Percentiles rank a stretch among this genome's conserved stretches.
Evolutionary conservation across 2,797 vertebrate species (phyloP).

Genomic region (Spinibarbus caldwelli): DNA sequence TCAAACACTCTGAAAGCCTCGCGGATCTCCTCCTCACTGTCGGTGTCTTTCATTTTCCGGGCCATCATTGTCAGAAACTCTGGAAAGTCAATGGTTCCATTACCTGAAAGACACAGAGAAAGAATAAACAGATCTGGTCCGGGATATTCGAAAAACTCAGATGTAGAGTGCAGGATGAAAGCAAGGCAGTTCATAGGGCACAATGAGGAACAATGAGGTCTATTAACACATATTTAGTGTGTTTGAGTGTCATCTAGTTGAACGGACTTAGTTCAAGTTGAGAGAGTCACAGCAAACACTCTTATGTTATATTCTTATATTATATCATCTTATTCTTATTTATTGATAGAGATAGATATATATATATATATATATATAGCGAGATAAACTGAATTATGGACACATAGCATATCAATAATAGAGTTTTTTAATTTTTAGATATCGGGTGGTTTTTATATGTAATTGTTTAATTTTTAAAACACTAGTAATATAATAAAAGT

Average conservation of each 20-base stretch:
- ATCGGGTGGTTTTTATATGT: neutral
- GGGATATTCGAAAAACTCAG: neutral
- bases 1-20: conserved; percentile 99
- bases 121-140: neutral
- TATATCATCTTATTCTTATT: too few species aligned
- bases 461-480: neutral
- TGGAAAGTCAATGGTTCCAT: conserved; percentile 97
- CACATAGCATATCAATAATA: neutral
- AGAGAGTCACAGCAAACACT: too few species aligned
- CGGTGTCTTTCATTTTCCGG: conserved; percentile 99
- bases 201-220: neutral
- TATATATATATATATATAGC: too few species aligned
- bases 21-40: conserved; percentile 97
- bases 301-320: too few species aligned
- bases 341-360: too few species aligned
- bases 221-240: conserved; percentile 5
- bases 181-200: neutral
- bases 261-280: too few species aligned
- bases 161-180: neutral
- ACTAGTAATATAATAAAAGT: neutral
- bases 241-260: too few species aligned
- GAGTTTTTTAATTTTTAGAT: neutral
- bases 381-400: neutral
- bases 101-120: conserved; percentile 76
- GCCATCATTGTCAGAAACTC: conserved; percentile 99